Base-by-base conservation (phyloP, 2,888 invertebrate genomes). In the Creontiades dilutus region DNA sequence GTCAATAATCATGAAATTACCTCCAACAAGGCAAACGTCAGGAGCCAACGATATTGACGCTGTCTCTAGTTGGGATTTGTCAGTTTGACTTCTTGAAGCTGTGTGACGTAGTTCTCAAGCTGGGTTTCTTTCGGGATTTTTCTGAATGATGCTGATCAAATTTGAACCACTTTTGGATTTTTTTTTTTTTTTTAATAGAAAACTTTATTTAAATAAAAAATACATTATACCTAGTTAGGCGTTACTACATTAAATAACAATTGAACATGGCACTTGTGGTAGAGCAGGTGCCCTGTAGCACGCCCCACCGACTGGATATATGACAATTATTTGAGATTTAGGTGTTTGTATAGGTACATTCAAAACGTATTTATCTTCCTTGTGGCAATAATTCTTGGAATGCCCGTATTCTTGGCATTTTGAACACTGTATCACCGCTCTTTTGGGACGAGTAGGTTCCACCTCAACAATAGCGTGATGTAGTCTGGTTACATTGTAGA, bases 331-430 rank as follows among this genome's bases (percentile, higher is more conserved):
- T n/a, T n/a, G n/a, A n/a, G n/a, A n/a, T n/a, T n/a, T n/a, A n/a
- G n/a, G n/a, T n/a, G n/a, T n/a, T n/a, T n/a, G n/a, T n/a, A n/a
- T n/a, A n/a, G n/a, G n/a, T n/a, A n/a, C n/a, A n/a, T n/a, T n/a
- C n/a, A n/a, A n/a, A n/a, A 68, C 68, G 19, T 23, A 68, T 23
- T 23, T 23, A 23, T 19, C 23, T 19, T 68, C 12, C 0, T 12
- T 19, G 19, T 23, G 19, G 23, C 68, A 68, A 23, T 23, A 68
- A 23, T 68, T 23, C 23, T 68, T 68, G 4, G 68, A 19, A 13
- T 68, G 80, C 7, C 80, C 80, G 13, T 37, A 80, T 9, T 80
- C n/a, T 19, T 80, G 80, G 80, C 80, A 80, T 9, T 80, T 80
- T 4, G 19, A 19, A 46, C 80, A 80, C 37, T 80, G 80, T 16